Percentiles rank a stretch among this genome's conserved stretches.
Evolutionary conservation across 2,888 invertebrate genomes (phyloP).

Genomic region (Limenitis camilla): DNA sequence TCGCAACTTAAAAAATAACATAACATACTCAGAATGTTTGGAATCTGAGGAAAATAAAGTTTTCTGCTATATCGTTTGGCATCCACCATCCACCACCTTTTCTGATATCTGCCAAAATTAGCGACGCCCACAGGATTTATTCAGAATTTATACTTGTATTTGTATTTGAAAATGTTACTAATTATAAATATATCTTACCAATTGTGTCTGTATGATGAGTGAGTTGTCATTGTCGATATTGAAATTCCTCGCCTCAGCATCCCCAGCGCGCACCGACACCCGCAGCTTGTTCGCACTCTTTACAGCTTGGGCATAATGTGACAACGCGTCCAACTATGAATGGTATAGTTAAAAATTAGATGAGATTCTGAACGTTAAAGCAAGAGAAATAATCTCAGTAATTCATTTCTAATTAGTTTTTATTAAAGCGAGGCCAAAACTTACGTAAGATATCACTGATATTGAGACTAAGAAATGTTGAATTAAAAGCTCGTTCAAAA

Average conservation of each 20-base stretch:
- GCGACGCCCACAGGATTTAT: no score
- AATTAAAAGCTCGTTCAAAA: no score
- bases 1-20: constrained; percentile 40
- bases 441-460: no score
- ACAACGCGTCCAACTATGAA: constrained; percentile 62
- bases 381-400: not conserved
- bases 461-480: no score
- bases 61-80: not conserved
- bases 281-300: constrained; percentile 53
- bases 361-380: not conserved
- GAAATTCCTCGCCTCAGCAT: constrained; percentile 72
- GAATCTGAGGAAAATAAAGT: not conserved
- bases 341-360: not conserved
- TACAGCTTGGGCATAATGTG: constrained; percentile 53
- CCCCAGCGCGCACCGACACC: constrained; percentile 53
- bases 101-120: no score
- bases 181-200: constrained; percentile 60
- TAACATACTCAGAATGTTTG: not conserved
- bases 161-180: not conserved
- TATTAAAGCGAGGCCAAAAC: no score
- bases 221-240: constrained; percentile 84
- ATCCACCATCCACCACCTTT: no score
- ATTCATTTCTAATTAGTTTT: no score
- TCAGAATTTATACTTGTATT: no score
- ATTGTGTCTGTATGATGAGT: constrained; percentile 86